Evolutionary conservation across 1,140 invertebrate species (phyloP), one percentile per base, ranked within the genome.

Genomic region (Heliconius nattereri): DNA sequence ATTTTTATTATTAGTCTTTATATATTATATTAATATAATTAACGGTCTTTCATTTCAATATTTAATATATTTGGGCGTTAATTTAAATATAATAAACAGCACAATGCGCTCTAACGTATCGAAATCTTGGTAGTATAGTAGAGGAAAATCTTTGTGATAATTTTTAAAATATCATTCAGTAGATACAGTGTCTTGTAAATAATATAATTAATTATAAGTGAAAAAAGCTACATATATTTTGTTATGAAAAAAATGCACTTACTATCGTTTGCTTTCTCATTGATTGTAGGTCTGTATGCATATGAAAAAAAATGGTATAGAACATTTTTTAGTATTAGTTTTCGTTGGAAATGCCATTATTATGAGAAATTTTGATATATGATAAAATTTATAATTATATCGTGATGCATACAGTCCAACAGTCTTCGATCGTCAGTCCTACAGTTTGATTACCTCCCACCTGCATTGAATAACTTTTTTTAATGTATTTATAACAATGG

Each of bases 211-310:
- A 85, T 89, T 85, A 75, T 82, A 92, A 94, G 93, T 90, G 88
- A 88, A 92, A 92, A 66, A 89, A 86, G 89, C 86, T 86, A 85
- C 82, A 86, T 94, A 92, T 94, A 92, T 94, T 94, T 92, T 92
- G 91, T 92, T 92, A 90, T 86, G 87, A 89, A 86, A 84, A 88
- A 87, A 84, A 85, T 85, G 87, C 89, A 87, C 89, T 83, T 87
- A 70, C 75, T 90, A 85, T 91, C 76, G 84, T 91, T 92, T 91
- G 91, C 89, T 83, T 89, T 19, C 8, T 23, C 8, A 32, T 70
- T 52, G 23, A 72, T 19, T 32, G 70, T 35, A 23, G 71, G 73
- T 32, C 54, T 76, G 19, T 76, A 70, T 66, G 75, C 29, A 60
- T 20, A 60, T 60, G 20, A 23, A 60, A 60, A 60, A 60, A 23